Conservation (phyloP, 2,113 vertebrate species). For the Poeciliopsis prolifica region DNA sequence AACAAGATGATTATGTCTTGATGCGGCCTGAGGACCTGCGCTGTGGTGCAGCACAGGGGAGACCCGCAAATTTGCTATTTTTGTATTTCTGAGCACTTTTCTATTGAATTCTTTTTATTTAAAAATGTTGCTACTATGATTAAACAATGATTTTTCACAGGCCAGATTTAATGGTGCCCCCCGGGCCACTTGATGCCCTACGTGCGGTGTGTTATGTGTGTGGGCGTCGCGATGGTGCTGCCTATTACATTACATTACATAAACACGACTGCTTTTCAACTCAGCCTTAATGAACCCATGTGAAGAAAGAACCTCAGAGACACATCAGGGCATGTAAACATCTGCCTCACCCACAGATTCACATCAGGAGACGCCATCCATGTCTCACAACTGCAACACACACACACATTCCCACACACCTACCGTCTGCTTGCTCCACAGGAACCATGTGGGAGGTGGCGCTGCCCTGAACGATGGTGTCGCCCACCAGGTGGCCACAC, state of each 20-base stretch:
- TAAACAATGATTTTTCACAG: too few species aligned
- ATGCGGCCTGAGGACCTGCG: too few species aligned
- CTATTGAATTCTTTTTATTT: too few species aligned
- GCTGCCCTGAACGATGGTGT: constrained; percentile 89
- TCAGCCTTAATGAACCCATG: not conserved
- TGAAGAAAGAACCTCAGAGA: not conserved
- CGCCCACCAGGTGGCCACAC: constrained; percentile 88
- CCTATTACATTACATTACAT: not conserved
- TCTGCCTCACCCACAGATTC: constrained; percentile 20
- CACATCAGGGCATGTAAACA: constrained; percentile 3
- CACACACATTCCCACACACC: constrained; percentile 48
- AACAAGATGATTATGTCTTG: too few species aligned
- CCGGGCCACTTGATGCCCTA: too few species aligned
- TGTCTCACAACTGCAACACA: not conserved
- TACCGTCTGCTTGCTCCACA: constrained; percentile 89
- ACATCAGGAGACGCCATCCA: constrained; percentile 1
- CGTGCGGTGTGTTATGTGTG: too few species aligned
- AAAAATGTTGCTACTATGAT: too few species aligned
- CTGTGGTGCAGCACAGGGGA: too few species aligned
- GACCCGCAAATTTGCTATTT: too few species aligned
- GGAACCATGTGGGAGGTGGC: constrained; percentile 89
- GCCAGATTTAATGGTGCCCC: too few species aligned
- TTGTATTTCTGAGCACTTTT: too few species aligned
- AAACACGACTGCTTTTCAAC: not conserved
- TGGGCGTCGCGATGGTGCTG: too few species aligned